Evolutionary conservation across 2,888 invertebrate genomes (phyloP).

Genomic region (Anticlea derivata): DNA sequence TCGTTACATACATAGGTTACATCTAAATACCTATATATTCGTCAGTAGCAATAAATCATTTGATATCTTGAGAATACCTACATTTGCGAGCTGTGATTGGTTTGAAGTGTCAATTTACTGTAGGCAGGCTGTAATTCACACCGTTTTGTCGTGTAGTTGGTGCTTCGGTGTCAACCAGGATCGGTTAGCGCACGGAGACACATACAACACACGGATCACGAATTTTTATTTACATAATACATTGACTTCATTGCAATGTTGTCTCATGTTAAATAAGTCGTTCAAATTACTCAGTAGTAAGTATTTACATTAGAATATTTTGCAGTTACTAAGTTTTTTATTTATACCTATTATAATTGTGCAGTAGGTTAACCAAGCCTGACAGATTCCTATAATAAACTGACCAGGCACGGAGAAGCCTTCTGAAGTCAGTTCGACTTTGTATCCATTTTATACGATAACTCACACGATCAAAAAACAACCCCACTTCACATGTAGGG

Average conservation of each 20-base stretch:
- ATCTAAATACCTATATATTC: constrained; percentile 45
- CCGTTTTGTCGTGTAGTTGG: constrained; percentile 57
- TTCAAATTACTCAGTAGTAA: constrained; percentile 9
- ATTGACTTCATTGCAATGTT: constrained; percentile 36
- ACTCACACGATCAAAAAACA: too few species aligned
- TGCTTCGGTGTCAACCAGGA: constrained; percentile 53
- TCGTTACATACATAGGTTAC: constrained; percentile 19
- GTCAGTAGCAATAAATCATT: constrained; percentile 61
- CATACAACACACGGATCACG: constrained; percentile 54
- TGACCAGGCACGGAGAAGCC: too few species aligned
- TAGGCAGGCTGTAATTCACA: constrained; percentile 68
- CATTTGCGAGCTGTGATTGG: constrained; percentile 53
- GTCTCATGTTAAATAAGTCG: constrained; percentile 21
- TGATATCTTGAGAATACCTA: constrained; percentile 65
- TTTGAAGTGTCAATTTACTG: constrained; percentile 66
- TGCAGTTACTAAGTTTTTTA: too few species aligned
- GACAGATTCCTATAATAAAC: too few species aligned
- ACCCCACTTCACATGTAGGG: too few species aligned
- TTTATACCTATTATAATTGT: too few species aligned
- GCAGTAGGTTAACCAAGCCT: too few species aligned
- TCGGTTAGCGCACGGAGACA: constrained; percentile 59
- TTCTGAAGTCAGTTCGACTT: too few species aligned
- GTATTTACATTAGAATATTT: neutral
- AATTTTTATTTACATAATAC: constrained; percentile 49
- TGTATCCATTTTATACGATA: too few species aligned